These are phyloP conservation scores for Phyllotreta striolata DNA, from an alignment of 2,888 invertebrate species.

Conservation along the genomic window DNA sequence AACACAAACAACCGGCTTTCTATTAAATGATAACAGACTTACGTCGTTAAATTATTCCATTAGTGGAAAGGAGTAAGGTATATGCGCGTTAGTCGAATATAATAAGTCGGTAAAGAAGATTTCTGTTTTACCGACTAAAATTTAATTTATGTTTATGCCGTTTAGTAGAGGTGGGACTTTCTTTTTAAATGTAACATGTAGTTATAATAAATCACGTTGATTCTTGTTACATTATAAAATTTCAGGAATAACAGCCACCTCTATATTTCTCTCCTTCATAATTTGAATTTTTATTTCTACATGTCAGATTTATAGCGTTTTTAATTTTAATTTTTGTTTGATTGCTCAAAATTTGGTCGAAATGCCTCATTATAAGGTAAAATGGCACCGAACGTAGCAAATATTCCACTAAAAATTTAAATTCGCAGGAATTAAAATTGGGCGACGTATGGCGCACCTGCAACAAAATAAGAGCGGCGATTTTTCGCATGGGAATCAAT, in stretches of 20 bases:
- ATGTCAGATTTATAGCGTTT: not conserved
- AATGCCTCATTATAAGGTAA: constrained; percentile 53
- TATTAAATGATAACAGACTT: not conserved
- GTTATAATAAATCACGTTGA: not conserved
- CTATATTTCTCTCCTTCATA: too few relatives aligned
- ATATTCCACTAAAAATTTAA: not conserved
- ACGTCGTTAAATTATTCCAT: not conserved
- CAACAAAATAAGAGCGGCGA: constrained; percentile 80
- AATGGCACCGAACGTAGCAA: not conserved
- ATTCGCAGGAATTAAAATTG: constrained; percentile 61
- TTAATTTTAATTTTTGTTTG: constrained; percentile 4
- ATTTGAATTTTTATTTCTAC: too few relatives aligned
- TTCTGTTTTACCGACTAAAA: constrained; percentile 19
- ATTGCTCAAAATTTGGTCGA: constrained; percentile 25
- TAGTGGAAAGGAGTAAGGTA: not conserved
- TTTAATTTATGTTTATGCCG: not conserved
- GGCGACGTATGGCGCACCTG: constrained; percentile 81
- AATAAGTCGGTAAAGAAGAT: constrained; percentile 4
- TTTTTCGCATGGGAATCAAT: constrained; percentile 76
- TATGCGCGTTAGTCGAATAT: not conserved
- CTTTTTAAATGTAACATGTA: not conserved
- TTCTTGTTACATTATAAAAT: not conserved
- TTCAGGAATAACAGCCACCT: too few relatives aligned
- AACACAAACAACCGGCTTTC: constrained; percentile 6
- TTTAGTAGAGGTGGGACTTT: constrained; percentile 5